Conservation (phyloP, 2,113 vertebrate species). For the Clarias batrachus region DNA sequence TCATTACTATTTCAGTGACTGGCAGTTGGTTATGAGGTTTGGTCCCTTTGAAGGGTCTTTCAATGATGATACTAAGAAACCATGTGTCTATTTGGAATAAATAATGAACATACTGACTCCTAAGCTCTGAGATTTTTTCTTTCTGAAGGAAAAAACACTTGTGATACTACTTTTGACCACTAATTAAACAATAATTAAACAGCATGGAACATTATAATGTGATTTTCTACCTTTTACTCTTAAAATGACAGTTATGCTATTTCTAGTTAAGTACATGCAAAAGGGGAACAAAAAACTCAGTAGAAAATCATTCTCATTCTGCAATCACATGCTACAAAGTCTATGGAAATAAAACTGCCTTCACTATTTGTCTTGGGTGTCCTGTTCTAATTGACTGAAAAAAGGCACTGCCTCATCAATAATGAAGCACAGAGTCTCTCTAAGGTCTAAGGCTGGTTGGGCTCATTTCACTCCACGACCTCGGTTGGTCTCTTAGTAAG, state of each 20-base stretch:
- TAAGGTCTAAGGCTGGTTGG: slow-evolving; percentile 29
- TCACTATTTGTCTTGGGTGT: not conserved
- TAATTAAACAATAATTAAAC: not conserved
- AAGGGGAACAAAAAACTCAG: not conserved
- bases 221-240: not conserved
- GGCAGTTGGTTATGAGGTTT: not conserved
- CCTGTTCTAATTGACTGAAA: slow-evolving; percentile 5
- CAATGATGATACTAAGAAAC: not conserved
- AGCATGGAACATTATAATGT: not conserved
- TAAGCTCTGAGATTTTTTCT: not conserved
- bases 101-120: not conserved
- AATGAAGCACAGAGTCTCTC: slow-evolving; percentile 11
- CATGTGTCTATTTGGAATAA: not conserved
- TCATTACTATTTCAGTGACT: not conserved
- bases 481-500: slow-evolving; percentile 45
- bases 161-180: not conserved
- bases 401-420: slow-evolving; percentile 21
- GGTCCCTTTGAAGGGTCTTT: not conserved
- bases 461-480: slow-evolving; percentile 39
- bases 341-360: not conserved
- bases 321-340: not conserved
- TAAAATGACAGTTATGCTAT: not conserved
- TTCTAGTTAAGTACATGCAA: not conserved
- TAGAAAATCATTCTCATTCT: not conserved
- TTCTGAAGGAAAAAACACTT: not conserved